Conservation (phyloP, 2,888 invertebrate genomes). For the Matsumyia berberina region DNA sequence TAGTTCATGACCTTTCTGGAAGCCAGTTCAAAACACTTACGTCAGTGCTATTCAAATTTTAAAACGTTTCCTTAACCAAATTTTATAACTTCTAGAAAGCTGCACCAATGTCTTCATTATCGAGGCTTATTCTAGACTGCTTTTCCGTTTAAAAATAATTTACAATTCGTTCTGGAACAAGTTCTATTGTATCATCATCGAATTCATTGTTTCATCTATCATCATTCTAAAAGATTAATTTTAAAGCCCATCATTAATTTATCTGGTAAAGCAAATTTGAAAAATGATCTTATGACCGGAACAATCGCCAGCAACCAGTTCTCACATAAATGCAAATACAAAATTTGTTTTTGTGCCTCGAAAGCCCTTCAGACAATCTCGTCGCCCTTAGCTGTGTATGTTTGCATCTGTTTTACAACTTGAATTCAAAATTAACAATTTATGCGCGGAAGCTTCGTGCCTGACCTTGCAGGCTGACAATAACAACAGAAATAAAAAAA, state of each 20-base stretch:
- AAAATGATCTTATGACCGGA: conserved; percentile 9
- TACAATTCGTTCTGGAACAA: conserved; percentile 7
- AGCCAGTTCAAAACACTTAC: too few species aligned
- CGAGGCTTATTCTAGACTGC: neutral
- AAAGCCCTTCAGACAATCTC: conserved; percentile 43
- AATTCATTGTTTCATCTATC: neutral
- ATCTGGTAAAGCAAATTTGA: conserved; percentile 1
- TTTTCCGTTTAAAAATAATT: neutral
- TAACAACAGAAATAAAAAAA: conserved; percentile 6
- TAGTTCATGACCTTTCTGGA: too few species aligned
- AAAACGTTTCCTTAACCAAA: too few species aligned
- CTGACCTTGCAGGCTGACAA: conserved; percentile 46
- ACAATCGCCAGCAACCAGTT: conserved; percentile 22
- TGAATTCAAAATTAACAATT: conserved; percentile 51
- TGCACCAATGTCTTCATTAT: neutral
- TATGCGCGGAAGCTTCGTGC: conserved; percentile 58
- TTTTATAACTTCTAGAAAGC: neutral
- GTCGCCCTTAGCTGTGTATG: conserved; percentile 35
- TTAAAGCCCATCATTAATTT: neutral
- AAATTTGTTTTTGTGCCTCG: neutral
- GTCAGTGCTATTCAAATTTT: too few species aligned
- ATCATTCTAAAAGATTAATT: neutral
- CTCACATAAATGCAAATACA: conserved; percentile 28
- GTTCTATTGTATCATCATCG: neutral
- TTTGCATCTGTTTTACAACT: conserved; percentile 46